phyloP scores from a whole-genome alignment of 2,797 vertebrate species.

The Micromesistius poutassou region DNA sequence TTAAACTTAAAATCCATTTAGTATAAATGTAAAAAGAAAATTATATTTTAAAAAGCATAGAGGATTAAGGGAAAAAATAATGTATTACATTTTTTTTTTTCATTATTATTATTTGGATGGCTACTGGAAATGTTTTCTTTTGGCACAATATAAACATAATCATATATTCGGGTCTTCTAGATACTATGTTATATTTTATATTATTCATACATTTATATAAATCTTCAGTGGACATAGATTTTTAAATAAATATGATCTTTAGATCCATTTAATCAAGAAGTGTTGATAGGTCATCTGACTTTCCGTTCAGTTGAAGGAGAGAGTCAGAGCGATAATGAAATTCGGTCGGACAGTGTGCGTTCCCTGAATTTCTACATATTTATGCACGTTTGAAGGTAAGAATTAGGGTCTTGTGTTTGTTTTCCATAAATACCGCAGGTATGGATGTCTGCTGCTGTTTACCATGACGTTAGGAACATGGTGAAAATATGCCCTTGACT shows the following conservation, averaged over 20 bases:
- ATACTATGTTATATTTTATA: no score
- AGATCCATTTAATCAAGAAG: not conserved
- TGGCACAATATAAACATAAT: no score
- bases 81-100: no score
- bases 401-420: not conserved
- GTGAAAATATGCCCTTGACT: not conserved
- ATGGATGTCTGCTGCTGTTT: not conserved
- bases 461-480: not conserved
- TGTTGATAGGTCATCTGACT: not conserved
- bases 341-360: not conserved
- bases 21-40: no score
- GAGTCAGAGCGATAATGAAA: slow-evolving; percentile 24
- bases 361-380: slow-evolving; percentile 33
- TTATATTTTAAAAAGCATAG: no score
- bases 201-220: no score
- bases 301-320: slow-evolving; percentile 10
- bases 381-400: slow-evolving; percentile 38
- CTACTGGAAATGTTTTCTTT: no score
- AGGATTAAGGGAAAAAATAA: no score
- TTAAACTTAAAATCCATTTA: no score
- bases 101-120: no score
- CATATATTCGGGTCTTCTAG: no score
- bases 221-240: not conserved
- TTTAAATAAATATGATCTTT: not conserved
- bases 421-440: not conserved